These are phyloP conservation scores for Synanthedon andrenaeformis DNA, from an alignment of 2,888 invertebrate species.

Conservation along the genomic window DNA sequence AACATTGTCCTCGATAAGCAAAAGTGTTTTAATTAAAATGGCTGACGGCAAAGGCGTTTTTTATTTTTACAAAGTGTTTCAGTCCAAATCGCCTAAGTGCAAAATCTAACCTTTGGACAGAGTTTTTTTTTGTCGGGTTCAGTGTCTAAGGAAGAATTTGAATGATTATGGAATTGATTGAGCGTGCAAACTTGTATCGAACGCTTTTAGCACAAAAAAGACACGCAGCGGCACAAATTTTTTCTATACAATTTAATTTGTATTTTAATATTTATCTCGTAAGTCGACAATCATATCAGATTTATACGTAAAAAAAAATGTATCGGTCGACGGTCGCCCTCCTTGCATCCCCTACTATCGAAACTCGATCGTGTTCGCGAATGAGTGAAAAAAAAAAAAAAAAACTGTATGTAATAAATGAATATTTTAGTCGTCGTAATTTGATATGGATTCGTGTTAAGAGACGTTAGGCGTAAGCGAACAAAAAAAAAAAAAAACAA, in stretches of 20 bases:
- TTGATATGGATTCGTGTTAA: conserved; percentile 53
- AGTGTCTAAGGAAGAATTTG: background rate
- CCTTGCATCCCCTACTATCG: background rate
- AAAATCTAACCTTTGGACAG: too few relatives aligned
- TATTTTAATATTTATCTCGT: conserved; percentile 26
- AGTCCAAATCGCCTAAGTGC: too few relatives aligned
- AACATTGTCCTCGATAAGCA: too few relatives aligned
- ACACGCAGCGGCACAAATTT: conserved; percentile 30
- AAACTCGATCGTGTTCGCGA: background rate
- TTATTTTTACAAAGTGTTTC: too few relatives aligned
- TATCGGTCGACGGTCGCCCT: conserved; percentile 8
- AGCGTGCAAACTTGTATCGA: conserved; percentile 8
- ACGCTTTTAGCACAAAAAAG: background rate
- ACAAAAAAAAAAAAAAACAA: conserved; percentile 32
- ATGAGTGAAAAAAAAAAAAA: conserved; percentile 15
- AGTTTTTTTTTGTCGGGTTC: background rate
- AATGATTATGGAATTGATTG: conserved; percentile 34
- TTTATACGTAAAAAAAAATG: conserved; percentile 55
- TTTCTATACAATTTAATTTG: conserved; percentile 36
- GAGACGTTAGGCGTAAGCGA: conserved; percentile 35
- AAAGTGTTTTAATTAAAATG: too few relatives aligned
- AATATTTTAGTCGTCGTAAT: conserved; percentile 54
- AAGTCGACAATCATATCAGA: conserved; percentile 64
- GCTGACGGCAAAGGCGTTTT: too few relatives aligned
- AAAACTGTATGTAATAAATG: conserved; percentile 50